These are phyloP conservation scores for Oncorhynchus kisutch DNA, from an alignment of 2,113 vertebrate genomes.

Conservation along the genomic window DNA sequence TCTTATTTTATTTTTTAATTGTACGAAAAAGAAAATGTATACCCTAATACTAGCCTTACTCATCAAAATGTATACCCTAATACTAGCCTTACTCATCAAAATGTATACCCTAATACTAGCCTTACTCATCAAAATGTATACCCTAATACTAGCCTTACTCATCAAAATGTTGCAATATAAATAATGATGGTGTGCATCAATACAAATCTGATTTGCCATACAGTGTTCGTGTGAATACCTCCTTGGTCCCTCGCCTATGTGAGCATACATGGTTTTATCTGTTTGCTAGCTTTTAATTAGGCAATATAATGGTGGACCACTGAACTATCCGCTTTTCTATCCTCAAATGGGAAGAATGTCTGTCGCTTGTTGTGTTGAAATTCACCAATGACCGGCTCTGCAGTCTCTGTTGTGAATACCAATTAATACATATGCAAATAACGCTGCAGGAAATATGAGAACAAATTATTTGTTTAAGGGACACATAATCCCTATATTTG, in stretches of 20 bases:
- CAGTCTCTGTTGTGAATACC: background rate
- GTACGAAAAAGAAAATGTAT: background rate
- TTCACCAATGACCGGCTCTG: background rate
- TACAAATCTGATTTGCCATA: background rate
- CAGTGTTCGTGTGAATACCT: background rate
- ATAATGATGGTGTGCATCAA: background rate
- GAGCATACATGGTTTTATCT: background rate
- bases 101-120: background rate
- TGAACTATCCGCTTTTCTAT: background rate
- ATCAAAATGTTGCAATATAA: background rate
- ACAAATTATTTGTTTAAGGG: background rate
- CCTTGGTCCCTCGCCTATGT: background rate
- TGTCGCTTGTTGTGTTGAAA: conserved; percentile 1
- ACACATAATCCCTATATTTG: background rate
- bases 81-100: background rate
- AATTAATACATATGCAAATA: background rate
- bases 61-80: background rate
- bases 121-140: background rate
- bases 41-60: background rate
- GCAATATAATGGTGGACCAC: background rate
- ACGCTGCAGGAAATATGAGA: background rate
- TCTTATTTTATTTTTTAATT: background rate
- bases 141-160: background rate
- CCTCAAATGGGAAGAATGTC: background rate
- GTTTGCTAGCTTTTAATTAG: background rate